Conservation (phyloP, 2,888 invertebrate species). For the Apodemia hepburni region DNA sequence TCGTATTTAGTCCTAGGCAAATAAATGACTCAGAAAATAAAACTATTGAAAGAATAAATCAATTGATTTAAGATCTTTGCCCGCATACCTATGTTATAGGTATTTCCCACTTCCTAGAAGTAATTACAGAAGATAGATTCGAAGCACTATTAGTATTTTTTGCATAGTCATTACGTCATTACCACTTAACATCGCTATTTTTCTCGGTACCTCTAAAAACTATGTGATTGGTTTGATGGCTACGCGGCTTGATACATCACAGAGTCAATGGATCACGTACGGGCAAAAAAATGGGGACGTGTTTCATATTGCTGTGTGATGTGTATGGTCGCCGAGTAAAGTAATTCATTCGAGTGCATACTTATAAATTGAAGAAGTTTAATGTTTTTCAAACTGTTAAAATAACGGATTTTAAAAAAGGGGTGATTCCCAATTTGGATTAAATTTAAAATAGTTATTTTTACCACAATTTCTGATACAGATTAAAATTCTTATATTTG, state of each 20-base stretch:
- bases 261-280: constrained; percentile 24
- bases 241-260: constrained; percentile 2
- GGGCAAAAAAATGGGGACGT: constrained; percentile 26
- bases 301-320: constrained; percentile 23
- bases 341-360: background rate
- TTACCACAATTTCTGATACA: background rate
- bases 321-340: background rate
- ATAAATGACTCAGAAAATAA: background rate
- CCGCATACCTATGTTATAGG: background rate
- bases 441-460: background rate
- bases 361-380: background rate
- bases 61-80: background rate
- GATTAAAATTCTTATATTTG: no score
- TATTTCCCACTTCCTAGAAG: constrained; percentile 10
- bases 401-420: background rate
- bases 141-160: constrained; percentile 11
- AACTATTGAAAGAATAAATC: background rate
- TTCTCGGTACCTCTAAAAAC: constrained; percentile 10
- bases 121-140: constrained; percentile 9
- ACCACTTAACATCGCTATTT: constrained; percentile 12
- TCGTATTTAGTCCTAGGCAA: no score
- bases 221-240: background rate
- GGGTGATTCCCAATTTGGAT: background rate
- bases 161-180: constrained; percentile 13
- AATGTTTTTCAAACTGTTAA: background rate